phyloP scores from a whole-genome alignment of 2,797 vertebrate genomes.

The Halcyon badia region DNA sequence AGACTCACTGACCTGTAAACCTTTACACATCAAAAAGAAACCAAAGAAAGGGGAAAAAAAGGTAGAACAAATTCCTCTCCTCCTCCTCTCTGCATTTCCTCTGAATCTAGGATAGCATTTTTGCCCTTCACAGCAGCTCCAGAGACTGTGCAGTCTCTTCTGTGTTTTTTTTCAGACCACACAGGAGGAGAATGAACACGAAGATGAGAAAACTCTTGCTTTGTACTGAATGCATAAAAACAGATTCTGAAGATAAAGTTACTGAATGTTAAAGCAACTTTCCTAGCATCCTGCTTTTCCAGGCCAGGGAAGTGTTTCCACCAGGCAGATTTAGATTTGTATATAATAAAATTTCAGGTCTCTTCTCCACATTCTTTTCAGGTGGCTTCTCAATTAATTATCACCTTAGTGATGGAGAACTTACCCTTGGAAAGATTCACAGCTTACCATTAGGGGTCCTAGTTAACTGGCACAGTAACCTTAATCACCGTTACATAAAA shows the following conservation, averaged over 20 bases:
- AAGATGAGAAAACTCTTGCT: neutral
- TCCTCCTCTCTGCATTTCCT: neutral
- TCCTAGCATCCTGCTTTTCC: neutral
- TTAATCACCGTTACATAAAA: neutral
- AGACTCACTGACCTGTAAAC: neutral
- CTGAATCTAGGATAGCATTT: neutral
- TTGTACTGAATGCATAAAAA: neutral
- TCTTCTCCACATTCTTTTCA: neutral
- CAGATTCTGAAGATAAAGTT: neutral
- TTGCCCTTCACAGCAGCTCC: neutral
- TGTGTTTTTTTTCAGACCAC: conserved; percentile 4
- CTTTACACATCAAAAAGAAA: conserved; percentile 26
- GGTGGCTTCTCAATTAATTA: neutral
- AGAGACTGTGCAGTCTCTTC: neutral
- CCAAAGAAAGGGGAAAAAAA: neutral
- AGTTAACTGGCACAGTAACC: neutral
- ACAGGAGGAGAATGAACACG: neutral
- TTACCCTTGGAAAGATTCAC: neutral
- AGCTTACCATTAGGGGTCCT: neutral
- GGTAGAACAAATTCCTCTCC: neutral
- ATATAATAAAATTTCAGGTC: neutral
- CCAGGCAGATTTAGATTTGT: neutral
- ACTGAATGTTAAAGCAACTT: neutral
- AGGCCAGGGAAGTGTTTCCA: neutral
- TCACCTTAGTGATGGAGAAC: neutral